These are phyloP conservation scores for Monochamus alternatus DNA, from an alignment of 2,888 invertebrate genomes.

Conservation along the genomic window DNA sequence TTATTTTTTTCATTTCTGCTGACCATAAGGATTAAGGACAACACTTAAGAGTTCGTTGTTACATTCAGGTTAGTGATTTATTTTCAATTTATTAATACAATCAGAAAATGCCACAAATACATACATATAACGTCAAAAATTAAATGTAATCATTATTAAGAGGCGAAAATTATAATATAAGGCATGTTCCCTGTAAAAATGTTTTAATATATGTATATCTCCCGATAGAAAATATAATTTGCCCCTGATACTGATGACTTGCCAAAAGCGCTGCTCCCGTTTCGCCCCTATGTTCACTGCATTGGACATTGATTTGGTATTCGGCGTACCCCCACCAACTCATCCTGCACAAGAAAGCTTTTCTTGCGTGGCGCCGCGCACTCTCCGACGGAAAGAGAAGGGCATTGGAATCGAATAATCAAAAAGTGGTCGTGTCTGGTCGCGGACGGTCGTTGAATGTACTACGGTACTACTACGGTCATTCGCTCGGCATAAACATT, in stretches of 20 bases:
- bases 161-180: neutral
- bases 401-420: constrained; percentile 64
- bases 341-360: constrained; percentile 56
- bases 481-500: constrained; percentile 48
- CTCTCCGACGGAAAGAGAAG: constrained; percentile 61
- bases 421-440: constrained; percentile 65
- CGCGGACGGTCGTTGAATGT: constrained; percentile 62
- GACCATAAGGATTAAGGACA: too few relatives aligned
- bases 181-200: too few relatives aligned
- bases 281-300: constrained; percentile 44
- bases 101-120: too few relatives aligned
- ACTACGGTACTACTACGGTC: constrained; percentile 51
- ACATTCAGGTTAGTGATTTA: too few relatives aligned
- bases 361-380: constrained; percentile 62
- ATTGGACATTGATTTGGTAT: constrained; percentile 54
- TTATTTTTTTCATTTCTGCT: too few relatives aligned
- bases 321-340: constrained; percentile 46
- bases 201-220: too few relatives aligned
- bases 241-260: neutral
- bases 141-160: too few relatives aligned
- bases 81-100: too few relatives aligned
- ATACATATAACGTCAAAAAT: neutral
- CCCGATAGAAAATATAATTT: neutral
- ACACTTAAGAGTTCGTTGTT: too few relatives aligned
- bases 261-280: constrained; percentile 27